phyloP scores from a whole-genome alignment of 2,113 vertebrate genomes.

The Maccullochella peelii region DNA sequence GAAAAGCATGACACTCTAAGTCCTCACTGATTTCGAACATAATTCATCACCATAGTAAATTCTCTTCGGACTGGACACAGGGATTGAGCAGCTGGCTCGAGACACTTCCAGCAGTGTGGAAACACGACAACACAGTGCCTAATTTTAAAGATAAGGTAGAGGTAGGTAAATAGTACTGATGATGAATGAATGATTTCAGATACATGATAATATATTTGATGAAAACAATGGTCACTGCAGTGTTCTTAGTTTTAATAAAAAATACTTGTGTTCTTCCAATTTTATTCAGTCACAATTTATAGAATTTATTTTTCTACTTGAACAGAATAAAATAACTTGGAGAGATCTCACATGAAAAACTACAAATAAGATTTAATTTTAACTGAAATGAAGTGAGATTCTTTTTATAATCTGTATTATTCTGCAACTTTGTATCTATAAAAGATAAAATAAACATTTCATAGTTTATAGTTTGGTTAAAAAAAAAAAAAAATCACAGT shows the following conservation, averaged over 20 bases:
- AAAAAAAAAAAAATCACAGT: conserved; percentile 93
- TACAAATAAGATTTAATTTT: conserved; percentile 58
- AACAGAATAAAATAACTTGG: conserved; percentile 57
- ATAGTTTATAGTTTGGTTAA: conserved; percentile 89
- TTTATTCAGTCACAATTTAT: conserved; percentile 75
- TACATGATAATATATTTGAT: neutral
- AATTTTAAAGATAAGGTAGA: neutral
- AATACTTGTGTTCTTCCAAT: conserved; percentile 35
- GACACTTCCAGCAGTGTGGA: neutral
- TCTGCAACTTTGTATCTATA: conserved; percentile 60
- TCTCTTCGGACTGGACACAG: neutral
- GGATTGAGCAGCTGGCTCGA: neutral
- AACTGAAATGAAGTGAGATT: conserved; percentile 61
- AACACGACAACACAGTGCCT: neutral
- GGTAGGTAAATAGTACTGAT: neutral
- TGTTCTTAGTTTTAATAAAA: conserved; percentile 1
- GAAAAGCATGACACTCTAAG: no score
- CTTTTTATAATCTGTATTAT: conserved; percentile 52
- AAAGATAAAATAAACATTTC: conserved; percentile 65
- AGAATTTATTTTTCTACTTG: conserved; percentile 55
- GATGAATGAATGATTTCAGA: neutral
- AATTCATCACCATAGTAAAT: neutral
- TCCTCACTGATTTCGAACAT: neutral
- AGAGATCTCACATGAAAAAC: conserved; percentile 55
- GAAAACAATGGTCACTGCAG: neutral